Percentiles rank a stretch among this genome's conserved stretches.
Evolutionary conservation across 1,140 invertebrate species (phyloP).

Genomic region (Solen grandis): DNA sequence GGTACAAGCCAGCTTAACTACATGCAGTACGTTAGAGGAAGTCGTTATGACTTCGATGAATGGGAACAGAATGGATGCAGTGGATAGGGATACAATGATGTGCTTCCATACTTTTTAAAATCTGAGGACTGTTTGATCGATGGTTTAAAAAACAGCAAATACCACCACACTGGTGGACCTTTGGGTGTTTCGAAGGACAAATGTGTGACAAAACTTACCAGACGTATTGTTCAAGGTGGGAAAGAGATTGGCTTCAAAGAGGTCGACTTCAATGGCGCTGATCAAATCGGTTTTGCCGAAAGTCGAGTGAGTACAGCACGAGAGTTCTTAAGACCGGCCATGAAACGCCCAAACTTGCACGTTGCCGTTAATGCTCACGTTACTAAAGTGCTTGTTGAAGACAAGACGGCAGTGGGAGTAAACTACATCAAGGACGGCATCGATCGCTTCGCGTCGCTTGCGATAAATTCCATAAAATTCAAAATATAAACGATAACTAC

Average conservation of each 20-base stretch:
- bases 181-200: slow-evolving; percentile 6
- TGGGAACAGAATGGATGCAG: slow-evolving; percentile 95
- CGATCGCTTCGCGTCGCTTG: too few relatives aligned
- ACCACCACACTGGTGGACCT: slow-evolving; percentile 12
- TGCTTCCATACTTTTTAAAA: slow-evolving; percentile 94
- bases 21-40: slow-evolving; percentile 96
- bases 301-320: slow-evolving; percentile 53
- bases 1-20: slow-evolving; percentile 96
- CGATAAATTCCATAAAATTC: too few relatives aligned
- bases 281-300: slow-evolving; percentile 44
- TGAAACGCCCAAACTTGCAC: slow-evolving; percentile 69
- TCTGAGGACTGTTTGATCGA: slow-evolving; percentile 79
- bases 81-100: slow-evolving; percentile 93
- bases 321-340: slow-evolving; percentile 17
- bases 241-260: slow-evolving; percentile 41
- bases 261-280: slow-evolving; percentile 72
- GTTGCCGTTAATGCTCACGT: slow-evolving; percentile 64
- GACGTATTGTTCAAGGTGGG: slow-evolving; percentile 4
- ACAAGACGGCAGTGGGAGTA: neutral
- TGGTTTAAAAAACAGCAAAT: slow-evolving; percentile 10
- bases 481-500: too few relatives aligned
- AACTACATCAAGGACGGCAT: too few relatives aligned
- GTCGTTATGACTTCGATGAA: slow-evolving; percentile 93
- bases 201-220: neutral
- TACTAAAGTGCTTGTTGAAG: slow-evolving; percentile 54